Base-by-base conservation (phyloP, 2,797 vertebrate genomes). In the Gymnoscopelus microlampas region DNA sequence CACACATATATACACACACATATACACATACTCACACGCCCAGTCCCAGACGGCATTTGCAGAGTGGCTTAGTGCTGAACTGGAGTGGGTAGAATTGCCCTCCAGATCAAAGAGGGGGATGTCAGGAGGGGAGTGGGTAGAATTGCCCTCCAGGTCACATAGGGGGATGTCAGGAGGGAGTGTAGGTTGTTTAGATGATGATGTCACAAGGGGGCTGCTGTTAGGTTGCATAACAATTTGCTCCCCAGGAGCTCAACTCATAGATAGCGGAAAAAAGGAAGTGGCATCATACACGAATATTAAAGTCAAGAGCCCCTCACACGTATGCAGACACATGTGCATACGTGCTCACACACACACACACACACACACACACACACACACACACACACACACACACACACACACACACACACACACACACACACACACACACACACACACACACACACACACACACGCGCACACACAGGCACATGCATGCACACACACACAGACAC, bases 201-300 rank as follows among this genome's bases (percentile, higher is more conserved):
- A 73, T 19, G 2, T 86, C 71, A 80, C 19, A 12, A 63, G 68
- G 66, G 59, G 68, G 68, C 55, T 72, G 39, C 71, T 76, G 59
- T 76, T 76, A 76, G 35, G 70, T 87, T 88, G 70, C 58, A 3
- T 86, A 90, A 88, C 73, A 82, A 81, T 79, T 80, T 47, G 60
- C 53, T 87, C 63, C 70, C 76, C 60, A 65, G 63, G 71, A 68
- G 69, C 81, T 24, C 72, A 70, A 63, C n/a, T 53, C 53, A 49
- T 15, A 12, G 12, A 67, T 19, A 29, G 24, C 57, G 7, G 39
- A 24, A 51, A 76, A 66, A 49, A 75, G 32, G 53, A 49, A 49
- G 60, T 53, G 67, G 14, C 60, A 50, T 32, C 32, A 68, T 62
- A 68, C n/a, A 39, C 53, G 3, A 60, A 64, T 32, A 7, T 39